phyloP scores from a whole-genome alignment of 2,113 vertebrate genomes.

The Sitta europaea region DNA sequence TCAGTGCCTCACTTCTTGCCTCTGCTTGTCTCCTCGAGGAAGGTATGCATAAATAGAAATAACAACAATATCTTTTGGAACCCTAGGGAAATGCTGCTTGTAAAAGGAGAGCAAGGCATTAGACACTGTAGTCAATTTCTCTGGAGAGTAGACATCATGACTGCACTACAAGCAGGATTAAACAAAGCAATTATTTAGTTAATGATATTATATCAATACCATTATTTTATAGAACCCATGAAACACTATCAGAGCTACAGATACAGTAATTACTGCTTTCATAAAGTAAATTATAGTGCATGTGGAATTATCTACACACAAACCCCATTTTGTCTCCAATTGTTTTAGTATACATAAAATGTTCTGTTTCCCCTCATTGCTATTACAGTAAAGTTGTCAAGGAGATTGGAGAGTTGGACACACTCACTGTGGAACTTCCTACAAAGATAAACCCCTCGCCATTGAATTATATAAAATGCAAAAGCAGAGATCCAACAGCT shows the following conservation, averaged over 20 bases:
- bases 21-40: not conserved
- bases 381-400: not conserved
- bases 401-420: not conserved
- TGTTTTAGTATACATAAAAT: not conserved
- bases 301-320: not conserved
- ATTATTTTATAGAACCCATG: not conserved
- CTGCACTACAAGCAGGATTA: not conserved
- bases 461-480: not conserved
- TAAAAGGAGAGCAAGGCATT: not conserved
- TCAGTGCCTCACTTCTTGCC: not conserved
- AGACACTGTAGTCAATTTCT: not conserved
- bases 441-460: not conserved
- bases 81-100: not conserved
- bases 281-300: not conserved
- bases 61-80: not conserved
- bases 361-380: not conserved
- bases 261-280: conserved; percentile 18
- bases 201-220: not conserved
- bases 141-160: not conserved
- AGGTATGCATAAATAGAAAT: not conserved
- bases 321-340: not conserved
- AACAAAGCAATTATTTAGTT: conserved; percentile 4
- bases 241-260: not conserved
- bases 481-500: not conserved
- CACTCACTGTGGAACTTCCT: not conserved